Conservation (phyloP, 2,797 vertebrate species). For the Nannoperca australis region DNA sequence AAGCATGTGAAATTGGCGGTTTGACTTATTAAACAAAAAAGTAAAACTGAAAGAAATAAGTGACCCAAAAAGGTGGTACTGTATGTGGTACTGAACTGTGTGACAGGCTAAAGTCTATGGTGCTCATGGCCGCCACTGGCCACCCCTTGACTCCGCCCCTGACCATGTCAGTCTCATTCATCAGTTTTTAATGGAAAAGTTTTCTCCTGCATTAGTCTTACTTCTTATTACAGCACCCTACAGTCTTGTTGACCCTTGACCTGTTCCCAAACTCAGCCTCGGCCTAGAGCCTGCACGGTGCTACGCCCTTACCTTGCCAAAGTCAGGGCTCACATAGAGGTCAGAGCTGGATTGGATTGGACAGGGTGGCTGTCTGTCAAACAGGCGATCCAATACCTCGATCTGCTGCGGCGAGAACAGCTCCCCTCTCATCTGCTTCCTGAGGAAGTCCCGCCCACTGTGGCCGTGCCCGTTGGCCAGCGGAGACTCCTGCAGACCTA, state of each 20-base stretch:
- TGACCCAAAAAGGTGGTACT: constrained; percentile 1
- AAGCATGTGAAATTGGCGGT: not conserved
- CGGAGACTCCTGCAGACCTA: constrained; percentile 95
- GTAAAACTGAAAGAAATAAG: constrained; percentile 1
- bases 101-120: not conserved
- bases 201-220: constrained; percentile 2
- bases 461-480: constrained; percentile 96
- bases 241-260: constrained; percentile 18
- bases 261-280: constrained; percentile 65
- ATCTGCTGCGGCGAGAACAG: constrained; percentile 98
- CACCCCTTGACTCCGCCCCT: not conserved
- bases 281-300: constrained; percentile 73
- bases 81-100: not conserved
- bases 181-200: not conserved
- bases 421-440: constrained; percentile 99
- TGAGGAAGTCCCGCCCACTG: constrained; percentile 96
- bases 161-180: not conserved
- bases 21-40: not conserved
- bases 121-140: not conserved
- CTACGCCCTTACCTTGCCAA: constrained; percentile 93
- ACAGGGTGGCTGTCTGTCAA: constrained; percentile 92
- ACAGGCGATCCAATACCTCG: constrained; percentile 97
- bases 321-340: constrained; percentile 92
- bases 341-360: constrained; percentile 88
- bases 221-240: constrained; percentile 1